Conservation (phyloP, 2,113 vertebrate species). For the Mastomys coucha region DNA sequence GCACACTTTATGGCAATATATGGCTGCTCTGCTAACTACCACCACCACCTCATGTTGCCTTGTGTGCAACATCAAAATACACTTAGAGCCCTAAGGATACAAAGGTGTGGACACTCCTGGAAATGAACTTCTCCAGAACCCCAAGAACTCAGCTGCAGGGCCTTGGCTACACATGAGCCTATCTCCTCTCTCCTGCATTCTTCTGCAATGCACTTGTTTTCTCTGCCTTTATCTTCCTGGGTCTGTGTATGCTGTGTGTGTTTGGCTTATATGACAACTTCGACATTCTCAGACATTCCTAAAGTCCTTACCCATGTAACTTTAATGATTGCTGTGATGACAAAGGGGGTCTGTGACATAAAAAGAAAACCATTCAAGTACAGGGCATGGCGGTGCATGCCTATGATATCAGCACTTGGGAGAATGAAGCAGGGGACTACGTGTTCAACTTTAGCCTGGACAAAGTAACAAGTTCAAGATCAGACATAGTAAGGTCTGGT, state of each 20-base stretch:
- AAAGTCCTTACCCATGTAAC: neutral
- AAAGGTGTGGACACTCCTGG: neutral
- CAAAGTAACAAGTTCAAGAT: neutral
- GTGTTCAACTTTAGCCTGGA: neutral
- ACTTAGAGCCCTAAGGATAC: neutral
- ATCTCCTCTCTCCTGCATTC: neutral
- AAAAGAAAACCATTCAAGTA: neutral
- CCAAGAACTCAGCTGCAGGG: neutral
- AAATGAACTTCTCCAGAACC: neutral
- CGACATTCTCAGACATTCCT: neutral
- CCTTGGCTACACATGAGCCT: neutral
- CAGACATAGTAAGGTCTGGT: neutral
- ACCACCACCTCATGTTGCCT: rapidly evolving
- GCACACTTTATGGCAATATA: neutral
- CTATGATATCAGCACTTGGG: neutral
- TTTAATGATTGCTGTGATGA: neutral
- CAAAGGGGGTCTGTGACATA: neutral
- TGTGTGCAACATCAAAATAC: neutral
- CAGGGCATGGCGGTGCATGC: neutral
- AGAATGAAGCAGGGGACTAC: neutral
- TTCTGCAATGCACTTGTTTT: neutral
- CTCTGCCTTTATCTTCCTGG: neutral
- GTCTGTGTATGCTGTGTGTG: neutral
- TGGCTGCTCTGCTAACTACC: conserved; percentile 30
- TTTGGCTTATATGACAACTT: neutral